Evolutionary conservation across 2,797 vertebrate species (phyloP), one percentile per base, ranked within the genome.

Genomic region (Synanceia verrucosa): DNA sequence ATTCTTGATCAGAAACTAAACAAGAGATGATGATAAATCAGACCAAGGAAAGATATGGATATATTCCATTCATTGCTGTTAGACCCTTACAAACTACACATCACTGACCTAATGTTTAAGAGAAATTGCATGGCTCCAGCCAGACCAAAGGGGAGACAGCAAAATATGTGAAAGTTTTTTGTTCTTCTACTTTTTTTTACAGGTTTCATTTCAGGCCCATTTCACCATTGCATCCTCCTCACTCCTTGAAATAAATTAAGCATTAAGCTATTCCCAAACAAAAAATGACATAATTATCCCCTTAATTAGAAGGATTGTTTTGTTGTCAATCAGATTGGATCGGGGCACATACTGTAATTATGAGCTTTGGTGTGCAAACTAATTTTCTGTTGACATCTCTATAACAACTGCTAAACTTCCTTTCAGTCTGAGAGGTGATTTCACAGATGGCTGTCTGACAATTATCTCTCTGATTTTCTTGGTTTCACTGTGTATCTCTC

Each of bases 241-340:
- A n/a, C n/a, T n/a, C 23, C 51, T 18, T 26, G 65, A 52, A 83
- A 84, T 81, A 53, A 80, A 85, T 81, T 60, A 74, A 52, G 43
- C 13, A 85, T 81, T 60, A 74, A 52, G 43, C 13, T 37, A 50
- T 65, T 80, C 69, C 65, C 67, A 53, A 63, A 43, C 23, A 57
- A 64, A 80, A 78, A 85, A 86, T 83, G 79, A 66, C 57, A 44
- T 73, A 81, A 88, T 90, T 83, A 88, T 75, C 68, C 71, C 19
- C 48, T 53, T 58, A 85, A 88, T 90, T 83, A 81, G 66, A 57
- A 3, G 13, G 44, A 84, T 81, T 75, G 79, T 81, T 84, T 83
- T 47, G 75, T 79, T 75, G 64, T 84, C 76, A 76, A 57, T 84
- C 81, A 77, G 62, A 76, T 64, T 82, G 58, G 61, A 82, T 53